phyloP scores from a whole-genome alignment of 2,888 invertebrate species.

The Lordiphosa fenestrarum region DNA sequence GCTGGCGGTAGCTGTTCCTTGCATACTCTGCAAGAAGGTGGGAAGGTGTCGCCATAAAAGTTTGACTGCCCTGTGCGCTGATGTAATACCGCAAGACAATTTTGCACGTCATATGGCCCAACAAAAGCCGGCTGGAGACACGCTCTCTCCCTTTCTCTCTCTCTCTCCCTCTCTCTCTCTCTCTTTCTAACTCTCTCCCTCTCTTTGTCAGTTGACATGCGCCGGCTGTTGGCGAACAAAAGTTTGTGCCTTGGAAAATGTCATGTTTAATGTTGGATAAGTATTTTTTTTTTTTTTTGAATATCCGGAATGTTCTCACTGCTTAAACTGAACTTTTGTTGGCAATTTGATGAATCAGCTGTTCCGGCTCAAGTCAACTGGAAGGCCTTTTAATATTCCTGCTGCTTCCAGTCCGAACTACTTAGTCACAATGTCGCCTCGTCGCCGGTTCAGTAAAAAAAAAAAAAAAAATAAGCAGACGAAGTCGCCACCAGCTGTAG shows the following conservation, averaged over 20 bases:
- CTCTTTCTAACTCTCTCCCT: slow-evolving; percentile 1
- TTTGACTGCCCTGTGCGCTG: slow-evolving; percentile 59
- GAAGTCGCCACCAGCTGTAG: slow-evolving; percentile 25
- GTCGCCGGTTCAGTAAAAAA: slow-evolving; percentile 12
- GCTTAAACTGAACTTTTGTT: slow-evolving; percentile 2
- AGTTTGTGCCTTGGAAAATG: too few relatives aligned
- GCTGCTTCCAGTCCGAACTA: slow-evolving; percentile 12
- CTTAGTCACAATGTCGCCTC: slow-evolving; percentile 7
- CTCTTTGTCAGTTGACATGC: slow-evolving; percentile 28
- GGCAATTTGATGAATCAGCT: slow-evolving; percentile 62
- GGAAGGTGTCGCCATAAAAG: slow-evolving; percentile 57
- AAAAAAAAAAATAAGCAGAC: not conserved
- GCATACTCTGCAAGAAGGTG: slow-evolving; percentile 11
- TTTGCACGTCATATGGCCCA: slow-evolving; percentile 61
- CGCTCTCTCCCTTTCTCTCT: slow-evolving; percentile 9
- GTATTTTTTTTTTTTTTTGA: not conserved
- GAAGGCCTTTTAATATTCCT: slow-evolving; percentile 12
- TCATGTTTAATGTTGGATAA: slow-evolving; percentile 3
- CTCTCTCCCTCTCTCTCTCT: slow-evolving; percentile 1
- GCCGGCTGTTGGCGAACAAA: slow-evolving; percentile 11
- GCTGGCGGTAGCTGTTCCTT: slow-evolving; percentile 9
- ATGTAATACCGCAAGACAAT: slow-evolving; percentile 72
- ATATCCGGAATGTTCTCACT: not conserved
- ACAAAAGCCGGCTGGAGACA: slow-evolving; percentile 54
- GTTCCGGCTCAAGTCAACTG: slow-evolving; percentile 41